Evolutionary conservation across 2,797 vertebrate genomes (phyloP).

Genomic region (Hyperoplus immaculatus): DNA sequence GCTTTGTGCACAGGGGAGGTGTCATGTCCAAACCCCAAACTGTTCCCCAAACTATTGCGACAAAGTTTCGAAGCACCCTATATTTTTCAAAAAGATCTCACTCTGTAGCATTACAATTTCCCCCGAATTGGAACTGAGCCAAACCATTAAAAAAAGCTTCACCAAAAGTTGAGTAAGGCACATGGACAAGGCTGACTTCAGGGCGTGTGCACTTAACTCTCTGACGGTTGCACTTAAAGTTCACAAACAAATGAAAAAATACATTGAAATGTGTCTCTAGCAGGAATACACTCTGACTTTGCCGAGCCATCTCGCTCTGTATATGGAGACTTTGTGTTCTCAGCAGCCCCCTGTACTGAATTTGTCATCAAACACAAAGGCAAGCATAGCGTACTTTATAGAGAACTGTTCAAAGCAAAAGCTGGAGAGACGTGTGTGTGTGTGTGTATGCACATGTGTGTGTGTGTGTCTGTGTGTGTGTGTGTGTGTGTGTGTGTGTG

Average conservation of each 20-base stretch:
- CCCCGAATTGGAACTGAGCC: not conserved
- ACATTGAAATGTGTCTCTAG: constrained; percentile 18
- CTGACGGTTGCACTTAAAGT: constrained; percentile 27
- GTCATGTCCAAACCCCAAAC: not conserved
- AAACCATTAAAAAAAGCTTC: not conserved
- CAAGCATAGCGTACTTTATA: constrained; percentile 58
- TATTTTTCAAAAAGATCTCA: not conserved
- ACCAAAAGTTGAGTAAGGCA: not conserved
- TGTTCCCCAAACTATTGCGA: not conserved
- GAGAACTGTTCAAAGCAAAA: constrained; percentile 65
- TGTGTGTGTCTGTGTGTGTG: constrained; percentile 15
- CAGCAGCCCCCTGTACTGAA: constrained; percentile 54
- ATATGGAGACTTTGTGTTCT: constrained; percentile 39
- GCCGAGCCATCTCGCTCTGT: constrained; percentile 25
- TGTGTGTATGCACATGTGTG: constrained; percentile 23
- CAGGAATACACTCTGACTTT: constrained; percentile 39
- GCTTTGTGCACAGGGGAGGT: not conserved
- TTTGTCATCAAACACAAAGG: constrained; percentile 71
- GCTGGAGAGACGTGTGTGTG: constrained; percentile 38
- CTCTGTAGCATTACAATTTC: not conserved
- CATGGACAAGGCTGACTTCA: not conserved
- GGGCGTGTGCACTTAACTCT: not conserved
- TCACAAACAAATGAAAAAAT: constrained; percentile 23
- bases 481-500: constrained; percentile 23
- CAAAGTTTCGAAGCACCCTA: not conserved